A percentile compares a stretch with the other conserved stretches of the same genome.
Evolutionary conservation across 2,888 invertebrate genomes (phyloP).

Genomic region (Xanthorhoe designata): DNA sequence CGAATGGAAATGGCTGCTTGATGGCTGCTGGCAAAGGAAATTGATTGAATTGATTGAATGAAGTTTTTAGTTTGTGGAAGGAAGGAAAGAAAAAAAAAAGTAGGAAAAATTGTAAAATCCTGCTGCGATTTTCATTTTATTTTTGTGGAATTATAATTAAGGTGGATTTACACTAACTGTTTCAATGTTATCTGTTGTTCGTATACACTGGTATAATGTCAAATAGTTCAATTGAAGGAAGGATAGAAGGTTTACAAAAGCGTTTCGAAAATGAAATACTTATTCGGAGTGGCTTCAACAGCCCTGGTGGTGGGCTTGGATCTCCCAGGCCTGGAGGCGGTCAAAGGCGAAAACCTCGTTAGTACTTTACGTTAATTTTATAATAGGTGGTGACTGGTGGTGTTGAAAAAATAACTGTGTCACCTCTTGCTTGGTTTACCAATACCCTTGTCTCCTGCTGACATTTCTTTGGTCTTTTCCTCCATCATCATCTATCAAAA

Average conservation of each 20-base stretch:
- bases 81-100: no score
- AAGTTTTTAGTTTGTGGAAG: slow-evolving; percentile 3
- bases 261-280: slow-evolving; percentile 87
- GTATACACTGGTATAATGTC: slow-evolving; percentile 84
- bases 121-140: slow-evolving; percentile 74
- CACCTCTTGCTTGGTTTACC: not conserved
- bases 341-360: slow-evolving; percentile 88
- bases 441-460: slow-evolving; percentile 15
- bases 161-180: slow-evolving; percentile 65
- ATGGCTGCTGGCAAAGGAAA: slow-evolving; percentile 49
- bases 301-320: slow-evolving; percentile 83
- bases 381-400: not conserved
- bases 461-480: slow-evolving; percentile 2
- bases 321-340: slow-evolving; percentile 82
- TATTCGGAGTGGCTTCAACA: slow-evolving; percentile 87
- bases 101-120: slow-evolving; percentile 59
- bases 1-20: slow-evolving; percentile 57
- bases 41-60: not conserved
- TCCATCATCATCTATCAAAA: not conserved
- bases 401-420: not conserved
- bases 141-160: slow-evolving; percentile 76
- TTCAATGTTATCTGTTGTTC: slow-evolving; percentile 72
- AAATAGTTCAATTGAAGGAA: slow-evolving; percentile 90
- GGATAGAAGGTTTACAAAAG: slow-evolving; percentile 93
- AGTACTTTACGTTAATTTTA: slow-evolving; percentile 62